phyloP scores from a whole-genome alignment of 37 sponge, comb jelly and placozoan genomes.

The Theonella swinhoei region DNA sequence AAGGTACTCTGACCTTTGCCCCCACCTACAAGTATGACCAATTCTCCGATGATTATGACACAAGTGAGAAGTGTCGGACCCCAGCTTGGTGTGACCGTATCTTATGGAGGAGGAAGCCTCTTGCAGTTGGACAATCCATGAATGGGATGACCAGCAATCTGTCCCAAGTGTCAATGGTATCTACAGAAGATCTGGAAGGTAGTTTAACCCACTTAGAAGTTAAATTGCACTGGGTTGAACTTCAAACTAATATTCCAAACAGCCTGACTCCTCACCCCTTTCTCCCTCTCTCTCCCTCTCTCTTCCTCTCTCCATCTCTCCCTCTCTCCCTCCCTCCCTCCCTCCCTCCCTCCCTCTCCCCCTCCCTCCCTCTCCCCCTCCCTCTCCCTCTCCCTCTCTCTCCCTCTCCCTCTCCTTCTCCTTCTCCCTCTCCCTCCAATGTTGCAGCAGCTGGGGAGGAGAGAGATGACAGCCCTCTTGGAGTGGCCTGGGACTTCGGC shows the following conservation, averaged over 20 bases:
- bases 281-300: neutral
- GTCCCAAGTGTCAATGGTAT: neutral
- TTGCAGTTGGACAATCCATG: neutral
- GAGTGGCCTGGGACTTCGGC: constrained; percentile 59
- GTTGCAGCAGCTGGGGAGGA: neutral
- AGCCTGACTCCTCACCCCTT: neutral
- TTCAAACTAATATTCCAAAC: neutral
- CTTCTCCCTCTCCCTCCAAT: neutral
- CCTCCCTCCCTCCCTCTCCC: no score
- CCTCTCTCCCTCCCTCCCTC: no score
- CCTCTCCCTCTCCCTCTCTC: neutral
- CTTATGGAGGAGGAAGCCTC: constrained; percentile 83
- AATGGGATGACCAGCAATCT: constrained; percentile 2
- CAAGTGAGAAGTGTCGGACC: constrained; percentile 93
- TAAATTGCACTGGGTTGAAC: neutral
- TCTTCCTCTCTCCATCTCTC: no score
- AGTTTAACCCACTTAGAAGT: neutral
- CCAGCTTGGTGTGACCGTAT: constrained; percentile 99
- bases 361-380: neutral
- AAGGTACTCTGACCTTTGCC: constrained; percentile 89
- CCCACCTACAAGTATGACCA: constrained; percentile 99
- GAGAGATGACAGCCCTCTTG: neutral
- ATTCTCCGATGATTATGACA: constrained; percentile 98
- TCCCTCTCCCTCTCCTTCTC: neutral
- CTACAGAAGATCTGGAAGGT: neutral